Evolutionary conservation across 2,888 invertebrate species (phyloP), one percentile per base, ranked within the genome.

Genomic region (Acheta domesticus): DNA sequence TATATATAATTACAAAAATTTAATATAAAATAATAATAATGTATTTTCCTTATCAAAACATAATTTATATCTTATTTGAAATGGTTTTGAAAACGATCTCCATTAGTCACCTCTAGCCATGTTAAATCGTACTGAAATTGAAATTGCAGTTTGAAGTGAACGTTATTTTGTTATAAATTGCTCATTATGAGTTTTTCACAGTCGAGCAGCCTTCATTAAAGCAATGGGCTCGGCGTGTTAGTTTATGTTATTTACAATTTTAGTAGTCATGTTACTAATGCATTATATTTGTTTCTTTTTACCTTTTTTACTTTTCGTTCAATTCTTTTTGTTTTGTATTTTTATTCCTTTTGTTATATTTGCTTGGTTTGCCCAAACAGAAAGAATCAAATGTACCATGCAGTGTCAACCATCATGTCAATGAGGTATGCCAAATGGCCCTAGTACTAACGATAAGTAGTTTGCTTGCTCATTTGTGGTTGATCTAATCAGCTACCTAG

Each of bases 351-450:
- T 77, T 48, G 49, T 75, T 78, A 36, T 73, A 75, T 73, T 80
- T 79, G 50, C 76, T 75, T 79, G 48, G 62, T 50, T 74, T 49
- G 50, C 78, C 74, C 75, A 78, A 80, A 80, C 89, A 92, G 91
- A 90, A 92, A 91, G 91, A 95, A 95, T 91, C 95, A 95, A 93
- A 95, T 96, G 95, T 96, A 95, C 92, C 95, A 95, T 91, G 96
- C 96, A 88, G 96, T 96, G 88, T 96, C 95, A 85, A 94, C 96
- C 88, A 95, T 96, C 88, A 95, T 96, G 90, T 94, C 95, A 86
- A 93, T 96, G 94, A 94, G 94, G 94, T 94, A 94, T 93, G 73
- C 78, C 21, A 48, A 74, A 73, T 74, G 49, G 50, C 78, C 62
- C 78, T 74, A 62, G 62, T 16, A 49, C 77, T 50, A 78, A 62